Base-by-base conservation (phyloP, 1,140 invertebrate genomes). In the Brachionus rubens region DNA sequence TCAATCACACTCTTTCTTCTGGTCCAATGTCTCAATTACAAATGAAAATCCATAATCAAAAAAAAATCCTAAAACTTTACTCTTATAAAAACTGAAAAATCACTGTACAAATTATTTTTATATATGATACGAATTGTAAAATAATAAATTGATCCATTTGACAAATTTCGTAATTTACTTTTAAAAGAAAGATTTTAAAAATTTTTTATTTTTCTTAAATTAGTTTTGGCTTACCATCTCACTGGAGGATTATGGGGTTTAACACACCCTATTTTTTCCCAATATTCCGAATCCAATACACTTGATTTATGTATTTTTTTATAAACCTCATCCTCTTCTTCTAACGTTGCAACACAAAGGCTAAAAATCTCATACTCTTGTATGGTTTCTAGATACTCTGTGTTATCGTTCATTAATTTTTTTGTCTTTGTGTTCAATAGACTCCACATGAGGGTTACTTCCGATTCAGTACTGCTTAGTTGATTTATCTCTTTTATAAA, bases 401-500 rank as follows among this genome's bases (percentile, higher is more conserved):
- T 12, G 28, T 72, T 36, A 2, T 3, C 2, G 12, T 12, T 21
- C 14, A 72, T n/a, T 19, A 40, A 40, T 26, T 72, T 48, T 33
- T 40, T 28, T 10, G 48, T 19, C n/a, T 24, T 5, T 9, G 14
- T 9, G 30, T 72, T 30, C 9, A 72, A 48, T 12, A 72, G 19
- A 72, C 30, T 72, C 68, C 68, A 72, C 10, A 30, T 72, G 10
- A 72, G 14, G 4, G 36, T 72, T 14, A 72, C 41, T 21, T 12
- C 10, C 9, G 36, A 70, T n/a, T 33, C 65, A 2, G 43, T 12
- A 7, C 36, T 21, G 12, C 30, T 5, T n/a, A 26, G 14, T 30
- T 36, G 9, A 26, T 40, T 16, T n/a, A 59, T 30, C 36, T 59
- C n/a, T 10, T 59, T 16, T 36, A 33, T 36, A 33, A 16, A 33